These are phyloP conservation scores for Psix sp. DNA, from an alignment of 1,140 invertebrate genomes.

Conservation along the genomic window DNA sequence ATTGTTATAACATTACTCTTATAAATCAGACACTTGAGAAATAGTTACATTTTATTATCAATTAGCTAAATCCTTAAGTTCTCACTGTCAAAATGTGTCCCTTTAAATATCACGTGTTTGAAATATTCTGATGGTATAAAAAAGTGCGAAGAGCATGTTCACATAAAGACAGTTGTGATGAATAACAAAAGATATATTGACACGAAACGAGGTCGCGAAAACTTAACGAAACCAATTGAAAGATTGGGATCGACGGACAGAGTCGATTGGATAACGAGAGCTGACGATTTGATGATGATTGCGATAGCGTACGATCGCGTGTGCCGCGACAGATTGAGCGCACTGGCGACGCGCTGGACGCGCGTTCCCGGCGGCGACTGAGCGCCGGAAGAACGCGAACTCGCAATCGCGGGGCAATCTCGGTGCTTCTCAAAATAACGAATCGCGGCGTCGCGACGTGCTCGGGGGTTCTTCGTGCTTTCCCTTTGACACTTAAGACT, in stretches of 20 bases:
- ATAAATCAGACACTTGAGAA: too few relatives aligned
- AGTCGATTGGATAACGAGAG: constrained; percentile 27
- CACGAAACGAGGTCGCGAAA: neutral
- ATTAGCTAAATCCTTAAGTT: too few relatives aligned
- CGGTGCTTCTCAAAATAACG: constrained; percentile 64
- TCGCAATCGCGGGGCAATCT: constrained; percentile 17
- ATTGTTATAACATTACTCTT: too few relatives aligned
- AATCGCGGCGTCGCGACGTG: constrained; percentile 53
- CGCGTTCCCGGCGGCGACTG: constrained; percentile 56
- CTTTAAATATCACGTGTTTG: too few relatives aligned
- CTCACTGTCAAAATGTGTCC: too few relatives aligned
- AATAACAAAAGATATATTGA: constrained; percentile 14
- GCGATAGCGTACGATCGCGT: constrained; percentile 30
- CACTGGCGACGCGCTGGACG: constrained; percentile 39
- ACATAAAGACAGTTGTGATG: constrained; percentile 5
- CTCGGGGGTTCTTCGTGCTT: neutral
- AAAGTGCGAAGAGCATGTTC: too few relatives aligned
- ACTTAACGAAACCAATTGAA: constrained; percentile 21
- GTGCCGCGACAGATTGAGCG: constrained; percentile 28
- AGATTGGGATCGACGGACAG: constrained; percentile 29
- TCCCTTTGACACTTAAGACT: neutral
- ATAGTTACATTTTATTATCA: too few relatives aligned
- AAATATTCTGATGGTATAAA: too few relatives aligned
- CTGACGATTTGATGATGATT: constrained; percentile 10
- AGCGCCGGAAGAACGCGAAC: constrained; percentile 21